A percentile compares a stretch with the other conserved stretches of the same genome.
phyloP scores from a whole-genome alignment of 2,888 invertebrate genomes.

The Athalia cordata region DNA sequence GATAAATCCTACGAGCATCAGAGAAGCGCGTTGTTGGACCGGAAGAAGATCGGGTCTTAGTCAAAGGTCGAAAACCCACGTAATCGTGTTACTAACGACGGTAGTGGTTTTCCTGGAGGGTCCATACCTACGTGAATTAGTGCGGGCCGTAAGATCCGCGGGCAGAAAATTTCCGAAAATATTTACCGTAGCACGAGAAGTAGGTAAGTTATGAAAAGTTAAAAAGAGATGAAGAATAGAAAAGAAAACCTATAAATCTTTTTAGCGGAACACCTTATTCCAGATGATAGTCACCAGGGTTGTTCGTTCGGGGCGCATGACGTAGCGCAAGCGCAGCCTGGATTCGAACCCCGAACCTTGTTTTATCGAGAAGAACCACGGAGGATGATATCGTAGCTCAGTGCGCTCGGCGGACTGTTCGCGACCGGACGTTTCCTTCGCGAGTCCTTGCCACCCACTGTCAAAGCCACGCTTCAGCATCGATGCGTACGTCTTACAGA shows the following conservation, averaged over 20 bases:
- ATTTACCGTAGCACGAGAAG: neutral
- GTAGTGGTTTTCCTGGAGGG: neutral
- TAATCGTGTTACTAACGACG: slow-evolving; percentile 30
- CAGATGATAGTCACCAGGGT: slow-evolving; percentile 6
- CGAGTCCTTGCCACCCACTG: slow-evolving; percentile 45
- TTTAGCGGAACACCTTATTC: neutral
- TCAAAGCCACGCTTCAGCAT: slow-evolving; percentile 40
- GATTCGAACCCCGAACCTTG: slow-evolving; percentile 55
- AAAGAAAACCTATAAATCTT: neutral
- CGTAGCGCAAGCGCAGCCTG: slow-evolving; percentile 72
- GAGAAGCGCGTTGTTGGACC: slow-evolving; percentile 23
- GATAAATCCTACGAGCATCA: slow-evolving; percentile 28
- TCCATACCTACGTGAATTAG: neutral
- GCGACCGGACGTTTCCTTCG: slow-evolving; percentile 69
- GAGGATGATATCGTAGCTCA: slow-evolving; percentile 66
- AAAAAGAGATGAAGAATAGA: neutral
- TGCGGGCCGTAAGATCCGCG: neutral
- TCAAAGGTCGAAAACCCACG: slow-evolving; percentile 28
- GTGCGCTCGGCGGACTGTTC: slow-evolving; percentile 73
- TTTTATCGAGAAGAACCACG: slow-evolving; percentile 63
- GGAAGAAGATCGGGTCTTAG: slow-evolving; percentile 28
- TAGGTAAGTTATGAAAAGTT: slow-evolving; percentile 10
- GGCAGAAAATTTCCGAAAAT: neutral
- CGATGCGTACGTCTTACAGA: slow-evolving; percentile 12
- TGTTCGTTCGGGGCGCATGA: slow-evolving; percentile 56